Evolutionary conservation across 2,888 invertebrate genomes (phyloP), one percentile per base, ranked within the genome.

Genomic region (Spisula solida): DNA sequence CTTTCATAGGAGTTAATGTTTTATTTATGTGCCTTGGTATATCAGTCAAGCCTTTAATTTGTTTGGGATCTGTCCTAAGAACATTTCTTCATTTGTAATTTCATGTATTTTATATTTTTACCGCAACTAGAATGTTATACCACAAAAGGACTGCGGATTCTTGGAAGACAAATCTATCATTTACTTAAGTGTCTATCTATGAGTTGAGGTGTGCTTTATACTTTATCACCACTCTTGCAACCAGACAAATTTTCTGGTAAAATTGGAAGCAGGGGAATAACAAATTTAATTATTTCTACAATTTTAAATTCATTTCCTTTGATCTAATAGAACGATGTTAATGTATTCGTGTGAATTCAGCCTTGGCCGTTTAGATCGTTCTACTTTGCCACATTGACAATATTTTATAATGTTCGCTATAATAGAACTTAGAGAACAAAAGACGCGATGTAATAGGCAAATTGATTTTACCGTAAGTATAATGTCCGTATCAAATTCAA

Each of bases 401-500:
- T 66, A 10, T 25, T 66, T 66, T 25, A 66, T 66, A 25, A 66
- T 25, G n/a, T n/a, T 66, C 60, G 60, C 25, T n/a, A 66, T 25
- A 66, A 10, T 25, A 20, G 2, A 60, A 60, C 25, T 5, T 31
- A 12, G 31, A 31, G n/a, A 75, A 34, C n/a, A 75, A 75, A 31
- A 34, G 75, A 75, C 12, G 75, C 34, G 75, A 75, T 75, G 75
- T 75, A 34, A 75, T 75, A 34, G 75, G 34, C 14, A 75, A 75
- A 75, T 34, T 75, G 75, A 34, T 34, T 75, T 75, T 75, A 16
- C 12, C 75, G 16, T 75, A 16, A 75, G 75, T 75, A 31, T 34
- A 34, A 75, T 75, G 75, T 34, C 34, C 34, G 75, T 75, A 75
- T 75, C 75, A 34, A 75, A 75, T 75, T 75, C 75, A 75, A 75